Conservation (phyloP, 2,797 vertebrate species). For the Botia kubotai region DNA sequence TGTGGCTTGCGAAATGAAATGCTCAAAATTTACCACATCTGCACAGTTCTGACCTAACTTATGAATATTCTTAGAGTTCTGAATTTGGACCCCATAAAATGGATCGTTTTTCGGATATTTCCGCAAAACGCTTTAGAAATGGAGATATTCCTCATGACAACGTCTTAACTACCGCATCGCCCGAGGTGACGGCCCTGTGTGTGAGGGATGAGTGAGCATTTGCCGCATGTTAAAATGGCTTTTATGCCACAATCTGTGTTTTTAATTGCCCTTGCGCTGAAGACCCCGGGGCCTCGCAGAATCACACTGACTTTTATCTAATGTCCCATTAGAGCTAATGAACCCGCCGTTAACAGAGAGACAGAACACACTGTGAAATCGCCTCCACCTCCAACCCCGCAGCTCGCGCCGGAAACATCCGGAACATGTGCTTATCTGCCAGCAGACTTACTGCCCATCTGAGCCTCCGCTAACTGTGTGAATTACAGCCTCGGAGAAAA, state of each 20-base stretch:
- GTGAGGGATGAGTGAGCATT: constrained; percentile 57
- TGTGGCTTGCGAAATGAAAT: background rate
- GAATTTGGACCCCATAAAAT: constrained; percentile 7
- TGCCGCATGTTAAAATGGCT: constrained; percentile 55
- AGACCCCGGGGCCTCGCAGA: constrained; percentile 61
- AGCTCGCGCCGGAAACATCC: constrained; percentile 36
- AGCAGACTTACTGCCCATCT: constrained; percentile 37
- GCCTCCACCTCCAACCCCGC: constrained; percentile 40
- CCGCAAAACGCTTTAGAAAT: constrained; percentile 29
- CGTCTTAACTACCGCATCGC: constrained; percentile 29
- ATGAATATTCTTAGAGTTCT: background rate
- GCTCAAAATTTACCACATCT: background rate
- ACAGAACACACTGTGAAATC: constrained; percentile 59
- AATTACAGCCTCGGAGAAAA: constrained; percentile 43
- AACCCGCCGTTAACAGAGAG: constrained; percentile 60
- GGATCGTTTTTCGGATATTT: background rate
- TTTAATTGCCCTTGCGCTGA: constrained; percentile 64
- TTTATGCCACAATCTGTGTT: constrained; percentile 50
- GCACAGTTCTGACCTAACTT: background rate
- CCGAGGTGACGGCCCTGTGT: constrained; percentile 31
- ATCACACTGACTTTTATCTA: constrained; percentile 67
- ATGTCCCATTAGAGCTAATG: constrained; percentile 69
- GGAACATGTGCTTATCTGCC: constrained; percentile 56
- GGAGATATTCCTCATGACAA: constrained; percentile 21
- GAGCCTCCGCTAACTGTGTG: constrained; percentile 21